These are phyloP conservation scores for Aphelenchoides besseyi DNA, from an alignment of 1,140 invertebrate genomes.

Conservation along the genomic window DNA sequence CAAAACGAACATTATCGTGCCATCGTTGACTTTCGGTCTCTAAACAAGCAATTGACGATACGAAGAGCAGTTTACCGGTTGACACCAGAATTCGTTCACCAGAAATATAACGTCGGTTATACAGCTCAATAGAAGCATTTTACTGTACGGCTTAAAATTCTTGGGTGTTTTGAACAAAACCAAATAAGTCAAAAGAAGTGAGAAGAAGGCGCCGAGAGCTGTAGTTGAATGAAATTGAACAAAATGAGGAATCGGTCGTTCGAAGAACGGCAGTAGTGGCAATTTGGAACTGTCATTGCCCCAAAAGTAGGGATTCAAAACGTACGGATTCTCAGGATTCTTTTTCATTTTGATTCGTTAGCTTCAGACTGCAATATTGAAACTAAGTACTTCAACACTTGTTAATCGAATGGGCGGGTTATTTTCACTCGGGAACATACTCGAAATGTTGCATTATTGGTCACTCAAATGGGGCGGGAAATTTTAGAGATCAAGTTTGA, in stretches of 20 bases:
- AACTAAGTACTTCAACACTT: too few species aligned
- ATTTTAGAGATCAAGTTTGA: too few species aligned
- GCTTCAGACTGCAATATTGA: too few species aligned
- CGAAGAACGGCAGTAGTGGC: neutral
- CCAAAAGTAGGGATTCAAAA: neutral
- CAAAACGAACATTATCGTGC: neutral
- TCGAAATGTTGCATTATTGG: too few species aligned
- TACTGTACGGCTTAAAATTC: neutral
- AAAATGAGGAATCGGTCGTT: neutral
- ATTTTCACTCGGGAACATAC: too few species aligned
- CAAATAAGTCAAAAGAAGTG: neutral
- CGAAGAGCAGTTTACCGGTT: neutral
- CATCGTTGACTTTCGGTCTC: neutral
- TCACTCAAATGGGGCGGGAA: too few species aligned
- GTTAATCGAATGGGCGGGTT: too few species aligned
- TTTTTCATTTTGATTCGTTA: neutral
- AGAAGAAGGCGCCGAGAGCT: neutral
- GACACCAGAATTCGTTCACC: neutral
- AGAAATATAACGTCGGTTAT: neutral
- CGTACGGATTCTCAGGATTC: constrained; percentile 11
- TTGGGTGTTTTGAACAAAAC: constrained; percentile 4
- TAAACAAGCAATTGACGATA: neutral
- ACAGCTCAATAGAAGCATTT: neutral
- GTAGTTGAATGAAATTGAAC: neutral
- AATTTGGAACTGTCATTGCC: neutral